phyloP scores from a whole-genome alignment of 2,888 invertebrate species.

The Andrena minutula region DNA sequence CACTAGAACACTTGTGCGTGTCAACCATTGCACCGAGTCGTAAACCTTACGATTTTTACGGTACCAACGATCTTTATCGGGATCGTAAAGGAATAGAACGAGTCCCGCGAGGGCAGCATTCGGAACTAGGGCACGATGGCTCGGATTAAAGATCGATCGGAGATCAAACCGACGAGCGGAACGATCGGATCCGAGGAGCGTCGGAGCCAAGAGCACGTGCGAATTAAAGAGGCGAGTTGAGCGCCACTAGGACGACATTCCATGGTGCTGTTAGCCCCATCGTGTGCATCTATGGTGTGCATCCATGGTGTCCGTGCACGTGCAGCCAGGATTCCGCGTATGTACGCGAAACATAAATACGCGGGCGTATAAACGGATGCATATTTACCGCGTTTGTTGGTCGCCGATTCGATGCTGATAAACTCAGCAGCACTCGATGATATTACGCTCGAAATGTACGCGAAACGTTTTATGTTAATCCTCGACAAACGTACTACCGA shows the following conservation, averaged over 20 bases:
- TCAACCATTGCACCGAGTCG: slow-evolving; percentile 32
- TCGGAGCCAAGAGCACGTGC: slow-evolving; percentile 71
- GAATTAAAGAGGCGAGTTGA: slow-evolving; percentile 84
- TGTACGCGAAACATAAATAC: slow-evolving; percentile 32
- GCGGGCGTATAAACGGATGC: slow-evolving; percentile 41
- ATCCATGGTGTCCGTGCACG: slow-evolving; percentile 74
- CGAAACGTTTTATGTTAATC: background rate
- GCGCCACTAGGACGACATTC: slow-evolving; percentile 85
- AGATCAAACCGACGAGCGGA: slow-evolving; percentile 30
- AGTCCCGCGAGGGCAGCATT: background rate
- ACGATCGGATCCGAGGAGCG: slow-evolving; percentile 1
- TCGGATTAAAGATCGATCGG: slow-evolving; percentile 17
- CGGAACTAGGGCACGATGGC: slow-evolving; percentile 14
- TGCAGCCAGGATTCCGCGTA: slow-evolving; percentile 61
- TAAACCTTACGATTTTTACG: slow-evolving; percentile 10
- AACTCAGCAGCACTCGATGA: slow-evolving; percentile 3
- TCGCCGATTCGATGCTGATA: slow-evolving; percentile 9
- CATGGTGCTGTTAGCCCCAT: slow-evolving; percentile 80
- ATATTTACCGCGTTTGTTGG: slow-evolving; percentile 33
- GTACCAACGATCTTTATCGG: background rate
- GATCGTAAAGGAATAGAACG: slow-evolving; percentile 26
- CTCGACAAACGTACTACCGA: background rate
- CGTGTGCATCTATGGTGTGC: slow-evolving; percentile 71
- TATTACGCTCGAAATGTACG: background rate
- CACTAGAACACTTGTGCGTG: slow-evolving; percentile 14